Percentiles rank a stretch among this genome's conserved stretches.
These are phyloP conservation scores for Acanthosepion lycidas DNA, from an alignment of 2,888 invertebrate species.

Conservation along the genomic window DNA sequence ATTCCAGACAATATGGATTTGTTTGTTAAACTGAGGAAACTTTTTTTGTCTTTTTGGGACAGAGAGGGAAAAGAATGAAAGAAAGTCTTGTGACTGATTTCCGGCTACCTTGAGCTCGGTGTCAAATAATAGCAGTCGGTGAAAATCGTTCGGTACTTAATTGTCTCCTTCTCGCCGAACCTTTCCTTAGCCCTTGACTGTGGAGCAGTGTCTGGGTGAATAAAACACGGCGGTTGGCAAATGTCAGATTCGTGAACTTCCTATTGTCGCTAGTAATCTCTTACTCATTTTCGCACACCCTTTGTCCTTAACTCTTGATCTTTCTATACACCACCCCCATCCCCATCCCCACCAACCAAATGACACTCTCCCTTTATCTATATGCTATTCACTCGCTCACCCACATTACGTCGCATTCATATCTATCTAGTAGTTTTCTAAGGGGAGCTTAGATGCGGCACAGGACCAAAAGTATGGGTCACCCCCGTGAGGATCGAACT, in stretches of 20 bases:
- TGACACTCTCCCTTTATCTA: background rate
- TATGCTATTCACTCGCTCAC: background rate
- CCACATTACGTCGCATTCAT: background rate
- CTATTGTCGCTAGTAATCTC: background rate
- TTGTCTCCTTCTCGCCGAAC: background rate
- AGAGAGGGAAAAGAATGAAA: background rate
- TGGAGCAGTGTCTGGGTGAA: background rate
- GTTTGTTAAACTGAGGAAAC: too few species aligned
- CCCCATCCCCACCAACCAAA: too few species aligned
- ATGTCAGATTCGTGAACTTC: too few species aligned
- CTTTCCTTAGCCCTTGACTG: background rate
- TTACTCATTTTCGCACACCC: background rate
- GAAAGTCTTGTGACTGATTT: background rate
- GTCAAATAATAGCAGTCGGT: background rate
- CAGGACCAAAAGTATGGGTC: too few species aligned
- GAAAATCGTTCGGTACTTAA: background rate
- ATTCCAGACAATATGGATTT: too few species aligned
- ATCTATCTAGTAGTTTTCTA: too few species aligned
- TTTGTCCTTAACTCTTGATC: background rate
- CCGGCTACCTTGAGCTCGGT: background rate
- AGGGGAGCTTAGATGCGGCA: too few species aligned
- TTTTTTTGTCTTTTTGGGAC: too few species aligned
- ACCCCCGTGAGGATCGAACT: too few species aligned
- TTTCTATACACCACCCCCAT: background rate
- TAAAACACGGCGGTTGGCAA: background rate